Evolutionary conservation across 2,797 vertebrate species (phyloP), one percentile per base, ranked within the genome.

Genomic region (Sebastes matsubarae): DNA sequence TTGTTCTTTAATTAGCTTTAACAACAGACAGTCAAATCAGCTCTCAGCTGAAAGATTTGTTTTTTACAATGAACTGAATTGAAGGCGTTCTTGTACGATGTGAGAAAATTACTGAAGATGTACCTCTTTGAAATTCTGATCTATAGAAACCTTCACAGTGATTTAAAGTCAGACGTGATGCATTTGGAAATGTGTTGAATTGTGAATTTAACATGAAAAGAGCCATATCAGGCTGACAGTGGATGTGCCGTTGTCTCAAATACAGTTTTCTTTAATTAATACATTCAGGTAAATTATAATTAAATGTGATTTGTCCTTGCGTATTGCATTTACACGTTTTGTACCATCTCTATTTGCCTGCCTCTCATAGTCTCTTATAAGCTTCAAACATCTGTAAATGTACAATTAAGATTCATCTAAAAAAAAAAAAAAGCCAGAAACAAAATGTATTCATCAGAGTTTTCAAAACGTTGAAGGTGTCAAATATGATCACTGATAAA

Each of bases 1-100:
- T 79, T 68, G 27, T 69, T 71, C 20, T 71, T 66, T 78, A 68
- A 87, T 22, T 54, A 57, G 59, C 75, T 64, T 14, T 69, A 77
- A 46, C 38, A 77, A 55, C 55, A 50, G n/a, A 65, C 30, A 75
- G 59, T 57, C 12, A 57, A 69, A 76, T 80, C 55, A 36, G 24
- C 57, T 80, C 59, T 25, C 20, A n/a, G 12, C 25, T 38, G 25
- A 79, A 25, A 59, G 6, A 68, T 64, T 80, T 50, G 6, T 75
- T 72, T 71, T 71, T 13, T 13, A 46, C 13, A 36, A 52, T 81
- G n/a, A 61, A 75, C 2, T 54, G 20, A 58, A 63, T 6, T 59
- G 6, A 64, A 58, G 34, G 68, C 16, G 38, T 24, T 76, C 30
- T 64, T 8, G n/a, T 70, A 29, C 3, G n/a, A 50, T 25, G 25